Percentiles rank a stretch among this genome's conserved stretches.
Conservation (phyloP, 1,140 invertebrate genomes). For the Frieseomelitta varia region DNA sequence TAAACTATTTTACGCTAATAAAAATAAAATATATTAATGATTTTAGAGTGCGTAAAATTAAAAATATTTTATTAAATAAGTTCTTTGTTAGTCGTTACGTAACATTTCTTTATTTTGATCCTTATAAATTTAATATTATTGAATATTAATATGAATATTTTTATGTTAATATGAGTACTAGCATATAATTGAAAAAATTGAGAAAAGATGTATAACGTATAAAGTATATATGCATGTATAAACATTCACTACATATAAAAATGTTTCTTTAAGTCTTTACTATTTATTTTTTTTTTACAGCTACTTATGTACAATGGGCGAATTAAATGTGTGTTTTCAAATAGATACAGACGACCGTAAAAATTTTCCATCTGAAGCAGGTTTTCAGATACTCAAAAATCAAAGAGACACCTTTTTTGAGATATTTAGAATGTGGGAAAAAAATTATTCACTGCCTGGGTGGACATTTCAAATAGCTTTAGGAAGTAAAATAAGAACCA, state of each 20-base stretch:
- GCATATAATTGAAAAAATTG: neutral
- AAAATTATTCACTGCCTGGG: conserved; percentile 81
- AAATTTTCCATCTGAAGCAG: conserved; percentile 88
- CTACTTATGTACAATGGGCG: conserved; percentile 51
- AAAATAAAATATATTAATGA: neutral
- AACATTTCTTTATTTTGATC: neutral
- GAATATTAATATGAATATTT: neutral
- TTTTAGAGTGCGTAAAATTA: neutral
- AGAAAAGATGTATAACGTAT: neutral
- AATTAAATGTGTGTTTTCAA: conserved; percentile 84
- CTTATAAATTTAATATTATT: neutral
- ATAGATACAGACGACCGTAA: conserved; percentile 91
- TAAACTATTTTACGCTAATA: neutral
- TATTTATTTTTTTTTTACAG: conserved; percentile 10
- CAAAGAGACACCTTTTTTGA: conserved; percentile 93
- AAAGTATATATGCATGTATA: neutral
- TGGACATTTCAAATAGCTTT: conserved; percentile 84
- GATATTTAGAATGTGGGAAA: conserved; percentile 85
- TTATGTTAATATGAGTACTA: neutral
- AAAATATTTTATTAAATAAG: neutral
- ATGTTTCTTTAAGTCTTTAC: neutral
- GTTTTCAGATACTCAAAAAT: conserved; percentile 90
- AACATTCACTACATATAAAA: neutral
- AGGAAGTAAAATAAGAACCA: conserved; percentile 83
- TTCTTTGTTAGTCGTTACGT: neutral